Conservation (phyloP, 2,797 vertebrate genomes). For the Cottoperca gobio region DNA sequence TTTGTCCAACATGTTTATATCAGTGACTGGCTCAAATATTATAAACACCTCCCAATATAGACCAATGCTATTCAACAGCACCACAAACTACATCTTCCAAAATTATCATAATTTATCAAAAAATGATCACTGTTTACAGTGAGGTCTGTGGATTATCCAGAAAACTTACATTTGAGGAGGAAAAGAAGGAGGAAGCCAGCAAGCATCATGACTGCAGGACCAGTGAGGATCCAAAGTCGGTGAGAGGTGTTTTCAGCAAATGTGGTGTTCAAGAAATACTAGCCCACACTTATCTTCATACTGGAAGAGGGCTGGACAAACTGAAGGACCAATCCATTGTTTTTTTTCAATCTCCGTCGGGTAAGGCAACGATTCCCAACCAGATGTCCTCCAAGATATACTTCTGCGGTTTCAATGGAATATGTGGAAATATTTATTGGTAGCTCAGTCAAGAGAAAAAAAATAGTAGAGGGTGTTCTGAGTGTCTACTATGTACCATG, state of each 20-base stretch:
- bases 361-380: background rate
- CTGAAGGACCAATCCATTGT: background rate
- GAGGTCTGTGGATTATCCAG: background rate
- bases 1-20: background rate
- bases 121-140: too few species aligned
- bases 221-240: background rate
- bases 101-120: too few species aligned
- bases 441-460: too few species aligned
- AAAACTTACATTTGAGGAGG: conserved; percentile 41
- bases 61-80: background rate
- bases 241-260: background rate
- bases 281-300: background rate
- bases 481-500: too few species aligned
- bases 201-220: conserved; percentile 8
- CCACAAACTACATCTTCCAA: background rate
- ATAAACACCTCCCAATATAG: background rate
- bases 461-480: too few species aligned
- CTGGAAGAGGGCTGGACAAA: background rate
- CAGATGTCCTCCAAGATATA: background rate
- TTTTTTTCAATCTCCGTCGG: background rate
- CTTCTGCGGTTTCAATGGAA: background rate
- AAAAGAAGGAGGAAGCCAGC: conserved; percentile 29
- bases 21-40: background rate
- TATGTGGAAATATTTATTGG: too few species aligned
- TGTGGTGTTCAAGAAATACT: background rate